phyloP scores from a whole-genome alignment of 2,113 vertebrate species.

The Misgurnus anguillicaudatus region DNA sequence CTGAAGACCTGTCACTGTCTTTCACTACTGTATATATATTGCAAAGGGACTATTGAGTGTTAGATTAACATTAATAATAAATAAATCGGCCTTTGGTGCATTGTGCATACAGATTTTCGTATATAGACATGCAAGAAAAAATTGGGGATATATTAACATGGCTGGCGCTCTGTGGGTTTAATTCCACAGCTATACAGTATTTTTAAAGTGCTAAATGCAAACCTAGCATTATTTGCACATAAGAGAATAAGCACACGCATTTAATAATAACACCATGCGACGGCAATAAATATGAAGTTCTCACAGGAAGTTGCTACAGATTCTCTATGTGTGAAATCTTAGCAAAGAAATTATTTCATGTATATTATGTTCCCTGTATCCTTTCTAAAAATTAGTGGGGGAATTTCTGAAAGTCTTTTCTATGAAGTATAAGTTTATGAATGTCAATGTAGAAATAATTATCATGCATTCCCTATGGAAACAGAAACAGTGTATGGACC shows the following conservation, averaged over 20 bases:
- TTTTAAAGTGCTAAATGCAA: background rate
- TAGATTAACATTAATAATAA: background rate
- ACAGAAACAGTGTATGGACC: background rate
- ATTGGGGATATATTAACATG: background rate
- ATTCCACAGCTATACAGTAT: too few relatives aligned
- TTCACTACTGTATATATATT: constrained; percentile 5
- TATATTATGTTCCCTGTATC: too few relatives aligned
- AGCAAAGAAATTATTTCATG: background rate
- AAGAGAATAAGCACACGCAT: background rate
- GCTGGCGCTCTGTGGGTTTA: too few relatives aligned
- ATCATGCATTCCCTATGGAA: background rate
- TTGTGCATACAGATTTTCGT: background rate
- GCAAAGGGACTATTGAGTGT: background rate
- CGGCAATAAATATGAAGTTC: background rate
- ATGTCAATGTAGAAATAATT: background rate
- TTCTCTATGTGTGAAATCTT: constrained; percentile 11
- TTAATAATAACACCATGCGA: background rate
- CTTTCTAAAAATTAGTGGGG: too few relatives aligned
- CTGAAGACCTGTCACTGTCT: background rate
- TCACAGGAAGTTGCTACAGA: constrained; percentile 34
- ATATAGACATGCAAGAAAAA: background rate
- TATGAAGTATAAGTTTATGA: background rate
- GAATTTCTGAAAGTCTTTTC: background rate
- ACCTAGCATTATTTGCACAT: background rate
- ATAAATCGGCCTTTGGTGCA: background rate